A percentile compares a stretch with the other conserved stretches of the same genome.
Evolutionary conservation across 2,113 vertebrate genomes (phyloP).

Genomic region (Catharus fuscescens): DNA sequence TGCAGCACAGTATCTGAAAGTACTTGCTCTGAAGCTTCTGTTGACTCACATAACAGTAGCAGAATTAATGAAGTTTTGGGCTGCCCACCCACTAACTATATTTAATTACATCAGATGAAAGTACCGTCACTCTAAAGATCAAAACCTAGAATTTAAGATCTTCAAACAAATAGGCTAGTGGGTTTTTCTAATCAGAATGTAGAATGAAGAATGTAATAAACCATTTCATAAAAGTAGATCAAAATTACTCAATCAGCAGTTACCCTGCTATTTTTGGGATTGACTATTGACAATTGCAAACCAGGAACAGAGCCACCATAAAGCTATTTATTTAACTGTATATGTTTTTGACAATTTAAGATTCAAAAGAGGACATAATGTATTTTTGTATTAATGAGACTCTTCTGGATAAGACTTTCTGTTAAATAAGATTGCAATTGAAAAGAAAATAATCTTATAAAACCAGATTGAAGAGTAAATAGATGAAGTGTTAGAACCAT

Average conservation of each 20-base stretch:
- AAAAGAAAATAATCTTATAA: background rate
- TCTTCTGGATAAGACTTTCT: background rate
- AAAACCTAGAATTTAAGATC: conserved; percentile 36
- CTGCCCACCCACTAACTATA: background rate
- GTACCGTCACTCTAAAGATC: conserved; percentile 36
- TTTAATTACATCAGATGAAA: conserved; percentile 59
- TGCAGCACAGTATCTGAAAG: background rate
- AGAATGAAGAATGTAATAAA: conserved; percentile 19
- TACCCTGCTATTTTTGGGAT: background rate
- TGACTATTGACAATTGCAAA: background rate
- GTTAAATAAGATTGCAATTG: background rate
- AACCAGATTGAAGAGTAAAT: background rate
- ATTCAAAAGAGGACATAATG: background rate
- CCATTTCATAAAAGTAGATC: conserved; percentile 34
- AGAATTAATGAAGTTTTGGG: conserved; percentile 31
- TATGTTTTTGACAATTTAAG: background rate
- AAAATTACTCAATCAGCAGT: background rate
- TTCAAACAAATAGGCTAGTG: conserved; percentile 31
- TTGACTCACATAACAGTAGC: background rate
- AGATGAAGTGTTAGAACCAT: background rate
- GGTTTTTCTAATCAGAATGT: conserved; percentile 17
- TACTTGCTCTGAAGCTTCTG: conserved; percentile 13
- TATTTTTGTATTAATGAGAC: background rate
- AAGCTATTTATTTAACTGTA: background rate
- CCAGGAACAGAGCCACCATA: background rate